Percentiles rank a stretch among this genome's conserved stretches.
phyloP scores from a whole-genome alignment of 2,888 invertebrate genomes.

The Strigamia transsilvanica region DNA sequence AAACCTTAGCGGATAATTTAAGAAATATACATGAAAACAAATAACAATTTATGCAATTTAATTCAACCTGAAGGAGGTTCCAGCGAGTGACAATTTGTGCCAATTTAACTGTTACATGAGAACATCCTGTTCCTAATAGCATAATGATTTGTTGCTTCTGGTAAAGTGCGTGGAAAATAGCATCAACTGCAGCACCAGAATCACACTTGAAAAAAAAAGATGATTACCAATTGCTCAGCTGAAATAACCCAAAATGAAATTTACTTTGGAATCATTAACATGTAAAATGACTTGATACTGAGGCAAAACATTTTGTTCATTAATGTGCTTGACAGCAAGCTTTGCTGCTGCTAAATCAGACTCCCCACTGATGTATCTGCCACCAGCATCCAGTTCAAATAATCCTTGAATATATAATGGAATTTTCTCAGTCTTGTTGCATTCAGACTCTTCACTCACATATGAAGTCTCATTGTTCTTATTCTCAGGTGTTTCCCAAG shows the following conservation, averaged over 20 bases:
- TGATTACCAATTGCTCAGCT: neutral
- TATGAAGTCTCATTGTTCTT: neutral
- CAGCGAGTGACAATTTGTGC: conserved; percentile 91
- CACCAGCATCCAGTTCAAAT: neutral
- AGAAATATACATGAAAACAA: conserved; percentile 50
- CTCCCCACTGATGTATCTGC: neutral
- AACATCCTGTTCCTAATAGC: conserved; percentile 87
- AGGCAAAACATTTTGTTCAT: conserved; percentile 6
- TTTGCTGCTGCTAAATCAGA: conserved; percentile 19
- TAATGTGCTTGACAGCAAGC: neutral
- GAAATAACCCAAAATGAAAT: neutral
- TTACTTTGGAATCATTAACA: conserved; percentile 35
- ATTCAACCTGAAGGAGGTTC: conserved; percentile 85
- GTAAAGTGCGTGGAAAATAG: conserved; percentile 90
- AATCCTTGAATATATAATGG: conserved; percentile 17
- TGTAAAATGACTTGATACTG: conserved; percentile 10
- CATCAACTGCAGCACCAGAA: conserved; percentile 88
- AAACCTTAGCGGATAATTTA: conserved; percentile 71
- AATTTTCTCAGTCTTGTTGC: neutral
- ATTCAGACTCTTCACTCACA: neutral
- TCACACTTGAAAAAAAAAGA: conserved; percentile 74
- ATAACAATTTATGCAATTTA: conserved; percentile 57
- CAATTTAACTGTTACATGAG: conserved; percentile 88
- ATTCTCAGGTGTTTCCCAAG: neutral
- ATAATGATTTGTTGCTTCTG: conserved; percentile 75